These are phyloP conservation scores for Zapus hudsonius DNA, from an alignment of 2,113 vertebrate species.

Conservation along the genomic window DNA sequence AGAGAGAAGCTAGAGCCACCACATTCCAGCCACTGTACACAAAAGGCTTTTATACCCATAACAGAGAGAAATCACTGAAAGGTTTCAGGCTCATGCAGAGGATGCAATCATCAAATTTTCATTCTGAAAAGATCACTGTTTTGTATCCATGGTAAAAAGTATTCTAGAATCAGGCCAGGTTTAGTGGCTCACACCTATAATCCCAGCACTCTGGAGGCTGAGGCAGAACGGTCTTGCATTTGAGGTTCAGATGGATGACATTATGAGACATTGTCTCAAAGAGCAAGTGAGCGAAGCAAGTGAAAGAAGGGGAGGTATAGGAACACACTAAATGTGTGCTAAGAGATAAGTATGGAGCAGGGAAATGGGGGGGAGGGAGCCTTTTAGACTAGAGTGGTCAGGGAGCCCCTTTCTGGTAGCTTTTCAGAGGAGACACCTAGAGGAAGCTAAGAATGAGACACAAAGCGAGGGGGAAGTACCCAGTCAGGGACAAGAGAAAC, in stretches of 20 bases:
- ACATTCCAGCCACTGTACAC: rapidly evolving
- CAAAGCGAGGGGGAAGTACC: not conserved
- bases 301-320: not conserved
- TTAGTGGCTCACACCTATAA: rapidly evolving
- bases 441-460: not conserved
- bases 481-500: not conserved
- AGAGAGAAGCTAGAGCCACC: not conserved
- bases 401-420: not conserved
- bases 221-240: too few species aligned
- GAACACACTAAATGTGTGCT: rapidly evolving
- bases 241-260: too few species aligned
- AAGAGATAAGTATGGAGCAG: not conserved
- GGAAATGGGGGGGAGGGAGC: not conserved
- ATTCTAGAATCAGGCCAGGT: not conserved
- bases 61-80: not conserved
- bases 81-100: not conserved
- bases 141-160: not conserved
- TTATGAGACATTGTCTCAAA: not conserved
- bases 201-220: not conserved
- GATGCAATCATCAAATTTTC: not conserved
- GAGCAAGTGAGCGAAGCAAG: too few species aligned
- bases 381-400: not conserved
- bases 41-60: not conserved
- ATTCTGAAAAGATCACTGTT: constrained; percentile 41
- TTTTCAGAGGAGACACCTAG: not conserved